Evolutionary conservation across 2,888 invertebrate species (phyloP).

Genomic region (Polymixis flavicincta): DNA sequence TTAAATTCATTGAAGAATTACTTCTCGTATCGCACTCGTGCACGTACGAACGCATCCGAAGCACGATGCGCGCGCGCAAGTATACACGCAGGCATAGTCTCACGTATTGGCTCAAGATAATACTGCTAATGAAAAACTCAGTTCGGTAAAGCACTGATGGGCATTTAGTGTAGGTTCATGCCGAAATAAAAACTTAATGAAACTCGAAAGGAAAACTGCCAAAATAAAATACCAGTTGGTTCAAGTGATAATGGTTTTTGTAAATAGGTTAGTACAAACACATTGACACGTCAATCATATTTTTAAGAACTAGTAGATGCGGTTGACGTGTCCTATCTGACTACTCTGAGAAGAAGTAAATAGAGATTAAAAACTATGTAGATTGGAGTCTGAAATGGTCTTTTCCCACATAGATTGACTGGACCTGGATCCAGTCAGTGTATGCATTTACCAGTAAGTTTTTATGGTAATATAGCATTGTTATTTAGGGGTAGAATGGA

Average conservation of each 20-base stretch:
- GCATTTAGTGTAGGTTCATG: background rate
- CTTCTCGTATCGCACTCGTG: constrained; percentile 24
- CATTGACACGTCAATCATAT: too few species aligned
- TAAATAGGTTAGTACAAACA: too few species aligned
- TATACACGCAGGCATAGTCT: constrained; percentile 26
- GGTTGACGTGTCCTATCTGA: too few species aligned
- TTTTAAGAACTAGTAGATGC: too few species aligned
- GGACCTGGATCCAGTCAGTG: too few species aligned
- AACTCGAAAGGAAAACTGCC: background rate
- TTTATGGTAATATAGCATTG: background rate
- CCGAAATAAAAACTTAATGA: too few species aligned
- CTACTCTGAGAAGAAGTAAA: too few species aligned
- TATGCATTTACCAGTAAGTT: too few species aligned
- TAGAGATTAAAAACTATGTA: too few species aligned
- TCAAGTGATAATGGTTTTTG: background rate
- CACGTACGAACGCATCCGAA: constrained; percentile 36
- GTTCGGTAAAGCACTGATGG: background rate
- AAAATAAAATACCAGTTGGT: background rate
- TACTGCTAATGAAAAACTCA: constrained; percentile 34
- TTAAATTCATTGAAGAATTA: constrained; percentile 31
- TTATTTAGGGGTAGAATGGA: background rate
- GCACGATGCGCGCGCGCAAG: constrained; percentile 5
- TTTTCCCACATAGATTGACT: too few species aligned
- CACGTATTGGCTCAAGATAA: constrained; percentile 36
- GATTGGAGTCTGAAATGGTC: too few species aligned